These are phyloP conservation scores for Passerina amoena DNA, from an alignment of 2,113 vertebrate species.

Conservation along the genomic window DNA sequence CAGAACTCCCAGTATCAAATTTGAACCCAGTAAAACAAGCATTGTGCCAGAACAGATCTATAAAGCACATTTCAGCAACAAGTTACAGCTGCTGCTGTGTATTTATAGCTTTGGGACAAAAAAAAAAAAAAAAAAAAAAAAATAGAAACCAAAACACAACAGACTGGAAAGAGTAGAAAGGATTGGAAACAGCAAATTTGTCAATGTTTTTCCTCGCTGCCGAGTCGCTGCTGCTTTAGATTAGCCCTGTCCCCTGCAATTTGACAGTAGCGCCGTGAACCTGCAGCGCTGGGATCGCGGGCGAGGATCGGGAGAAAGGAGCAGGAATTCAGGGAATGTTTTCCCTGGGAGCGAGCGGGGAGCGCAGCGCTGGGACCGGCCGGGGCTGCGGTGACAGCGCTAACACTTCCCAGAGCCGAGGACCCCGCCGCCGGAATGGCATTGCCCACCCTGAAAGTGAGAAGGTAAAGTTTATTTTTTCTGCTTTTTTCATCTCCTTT, in stretches of 20 bases:
- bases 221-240: conserved; percentile 65
- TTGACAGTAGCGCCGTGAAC: conserved; percentile 73
- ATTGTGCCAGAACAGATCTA: conserved; percentile 80
- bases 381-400: conserved; percentile 82
- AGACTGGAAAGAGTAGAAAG: conserved; percentile 41
- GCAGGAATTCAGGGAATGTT: conserved; percentile 82
- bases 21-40: conserved; percentile 80
- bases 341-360: conserved; percentile 45
- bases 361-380: conserved; percentile 59
- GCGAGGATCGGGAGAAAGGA: conserved; percentile 49
- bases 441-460: conserved; percentile 92
- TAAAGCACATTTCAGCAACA: conserved; percentile 76
- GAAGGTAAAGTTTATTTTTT: conserved; percentile 97
- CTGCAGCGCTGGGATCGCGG: conserved; percentile 39
- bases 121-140: not conserved
- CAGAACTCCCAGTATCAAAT: conserved; percentile 58
- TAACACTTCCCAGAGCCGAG: conserved; percentile 94
- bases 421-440: conserved; percentile 85
- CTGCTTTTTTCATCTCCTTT: conserved; percentile 74
- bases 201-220: not conserved
- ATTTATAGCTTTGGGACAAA: conserved; percentile 36
- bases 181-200: conserved; percentile 35
- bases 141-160: not conserved
- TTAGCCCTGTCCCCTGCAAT: conserved; percentile 72
- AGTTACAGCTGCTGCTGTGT: conserved; percentile 80